phyloP scores from a whole-genome alignment of 2,113 vertebrate genomes.

The Leucosticte australis region DNA sequence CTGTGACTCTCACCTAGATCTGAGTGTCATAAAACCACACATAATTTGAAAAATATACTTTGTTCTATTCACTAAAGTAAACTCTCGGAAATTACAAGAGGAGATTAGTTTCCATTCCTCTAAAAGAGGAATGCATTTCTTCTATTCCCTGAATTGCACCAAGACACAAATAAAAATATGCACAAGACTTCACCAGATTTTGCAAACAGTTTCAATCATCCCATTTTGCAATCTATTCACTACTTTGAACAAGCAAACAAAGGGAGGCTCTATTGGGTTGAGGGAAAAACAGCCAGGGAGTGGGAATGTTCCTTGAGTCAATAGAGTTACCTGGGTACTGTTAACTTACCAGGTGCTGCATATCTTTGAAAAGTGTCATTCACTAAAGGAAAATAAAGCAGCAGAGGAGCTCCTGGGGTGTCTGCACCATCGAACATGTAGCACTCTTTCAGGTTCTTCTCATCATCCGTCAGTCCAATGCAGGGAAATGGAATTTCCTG shows the following conservation, averaged over 20 bases:
- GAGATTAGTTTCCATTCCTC: background rate
- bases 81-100: background rate
- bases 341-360: constrained; percentile 74
- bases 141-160: background rate
- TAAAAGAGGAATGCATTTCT: background rate
- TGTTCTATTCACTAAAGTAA: background rate
- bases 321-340: background rate
- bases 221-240: background rate
- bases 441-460: constrained; percentile 75
- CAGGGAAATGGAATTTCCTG: constrained; percentile 77
- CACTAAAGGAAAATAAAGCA: constrained; percentile 80
- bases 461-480: constrained; percentile 51
- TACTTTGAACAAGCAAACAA: background rate
- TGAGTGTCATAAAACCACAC: background rate
- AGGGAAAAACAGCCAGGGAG: background rate
- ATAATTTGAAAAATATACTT: background rate
- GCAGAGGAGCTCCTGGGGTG: constrained; percentile 56
- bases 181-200: background rate
- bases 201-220: background rate
- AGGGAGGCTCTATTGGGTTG: background rate
- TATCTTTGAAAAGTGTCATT: constrained; percentile 75
- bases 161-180: background rate
- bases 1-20: background rate
- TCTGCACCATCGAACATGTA: constrained; percentile 72
- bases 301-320: background rate